Percentiles rank a stretch among this genome's conserved stretches.
phyloP scores from a whole-genome alignment of 2,797 vertebrate species.

The Nyctalus aviator region DNA sequence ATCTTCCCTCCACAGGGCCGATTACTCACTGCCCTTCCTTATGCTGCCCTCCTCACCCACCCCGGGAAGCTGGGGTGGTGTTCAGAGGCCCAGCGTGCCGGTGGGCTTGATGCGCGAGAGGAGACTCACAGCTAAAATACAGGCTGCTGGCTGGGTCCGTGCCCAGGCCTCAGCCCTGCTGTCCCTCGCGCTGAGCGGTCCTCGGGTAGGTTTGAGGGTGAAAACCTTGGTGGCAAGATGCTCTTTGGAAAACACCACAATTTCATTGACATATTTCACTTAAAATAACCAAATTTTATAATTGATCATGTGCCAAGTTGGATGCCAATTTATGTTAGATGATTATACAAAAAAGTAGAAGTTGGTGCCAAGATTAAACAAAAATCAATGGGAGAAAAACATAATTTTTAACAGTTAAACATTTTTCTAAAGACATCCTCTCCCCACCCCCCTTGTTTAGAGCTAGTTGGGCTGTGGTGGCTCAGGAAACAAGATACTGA shows the following conservation, averaged over 20 bases:
- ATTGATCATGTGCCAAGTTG: conserved; percentile 20
- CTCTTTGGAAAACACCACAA: neutral
- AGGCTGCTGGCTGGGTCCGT: neutral
- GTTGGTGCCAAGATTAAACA: conserved; percentile 45
- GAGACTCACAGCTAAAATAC: neutral
- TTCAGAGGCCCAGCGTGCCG: neutral
- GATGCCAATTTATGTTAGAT: neutral
- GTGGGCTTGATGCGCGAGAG: neutral
- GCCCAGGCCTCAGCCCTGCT: no score
- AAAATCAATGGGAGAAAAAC: conserved; percentile 47
- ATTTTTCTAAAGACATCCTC: neutral
- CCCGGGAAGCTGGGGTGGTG: rapidly evolving
- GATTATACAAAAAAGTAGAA: conserved; percentile 41
- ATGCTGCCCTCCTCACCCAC: no score
- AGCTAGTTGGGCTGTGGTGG: neutral
- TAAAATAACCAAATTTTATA: conserved; percentile 50
- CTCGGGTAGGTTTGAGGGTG: neutral
- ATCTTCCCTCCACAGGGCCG: neutral
- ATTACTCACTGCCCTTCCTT: neutral
- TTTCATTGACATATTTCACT: neutral
- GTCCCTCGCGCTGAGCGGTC: neutral
- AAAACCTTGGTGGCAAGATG: neutral
- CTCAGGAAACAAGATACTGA: neutral
- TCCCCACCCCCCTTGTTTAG: neutral
- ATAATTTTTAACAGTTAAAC: conserved; percentile 32